Conservation (phyloP, 2,113 vertebrate genomes). For the Vicugna pacos region DNA sequence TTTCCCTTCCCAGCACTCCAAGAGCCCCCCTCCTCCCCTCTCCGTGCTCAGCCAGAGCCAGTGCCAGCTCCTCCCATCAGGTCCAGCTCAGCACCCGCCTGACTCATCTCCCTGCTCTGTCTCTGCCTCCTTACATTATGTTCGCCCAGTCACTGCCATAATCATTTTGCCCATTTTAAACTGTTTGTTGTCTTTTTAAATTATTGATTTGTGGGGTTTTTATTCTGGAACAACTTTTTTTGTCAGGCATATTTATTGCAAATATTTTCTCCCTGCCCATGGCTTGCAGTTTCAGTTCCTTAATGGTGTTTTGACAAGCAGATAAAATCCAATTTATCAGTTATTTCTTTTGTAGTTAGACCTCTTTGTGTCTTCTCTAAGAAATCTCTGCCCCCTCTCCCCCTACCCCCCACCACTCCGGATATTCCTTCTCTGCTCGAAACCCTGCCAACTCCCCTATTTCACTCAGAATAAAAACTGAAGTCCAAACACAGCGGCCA, state of each 20-base stretch:
- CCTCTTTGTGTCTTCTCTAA: neutral
- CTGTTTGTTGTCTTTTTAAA: neutral
- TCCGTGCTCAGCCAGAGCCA: fast-evolving
- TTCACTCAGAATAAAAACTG: neutral
- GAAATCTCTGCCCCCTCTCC: neutral
- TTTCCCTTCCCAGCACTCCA: neutral
- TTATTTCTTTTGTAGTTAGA: neutral
- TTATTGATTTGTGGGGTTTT: neutral
- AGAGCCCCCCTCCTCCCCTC: fast-evolving
- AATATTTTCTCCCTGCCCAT: neutral
- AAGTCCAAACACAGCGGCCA: neutral
- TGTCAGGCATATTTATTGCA: neutral
- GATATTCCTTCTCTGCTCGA: neutral
- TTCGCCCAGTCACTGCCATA: neutral
- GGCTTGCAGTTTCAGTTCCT: neutral
- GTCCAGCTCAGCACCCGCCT: neutral
- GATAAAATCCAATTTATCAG: neutral
- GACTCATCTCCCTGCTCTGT: fast-evolving
- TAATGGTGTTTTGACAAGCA: neutral
- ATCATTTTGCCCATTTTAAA: neutral
- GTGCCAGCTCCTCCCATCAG: fast-evolving
- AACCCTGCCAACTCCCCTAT: neutral
- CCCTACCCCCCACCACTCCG: too few relatives aligned
- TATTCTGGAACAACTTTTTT: neutral
- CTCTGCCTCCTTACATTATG: neutral